Conservation (phyloP, 2,888 invertebrate species). For the Brachylomia viminalis region DNA sequence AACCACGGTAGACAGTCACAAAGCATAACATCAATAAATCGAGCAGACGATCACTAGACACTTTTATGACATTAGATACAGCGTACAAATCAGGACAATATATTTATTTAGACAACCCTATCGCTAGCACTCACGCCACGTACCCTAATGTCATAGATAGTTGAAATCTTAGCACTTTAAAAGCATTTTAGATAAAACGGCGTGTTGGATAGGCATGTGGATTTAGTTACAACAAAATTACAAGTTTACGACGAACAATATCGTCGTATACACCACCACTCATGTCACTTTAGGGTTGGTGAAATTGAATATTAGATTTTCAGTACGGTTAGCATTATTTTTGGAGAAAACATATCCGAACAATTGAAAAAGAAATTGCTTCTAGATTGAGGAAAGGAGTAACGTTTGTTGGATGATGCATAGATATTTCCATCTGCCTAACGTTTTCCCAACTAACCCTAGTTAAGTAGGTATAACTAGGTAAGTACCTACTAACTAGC, state of each 20-base stretch:
- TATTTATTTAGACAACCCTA: conserved; percentile 79
- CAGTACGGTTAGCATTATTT: neutral
- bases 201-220: conserved; percentile 80
- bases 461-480: neutral
- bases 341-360: neutral
- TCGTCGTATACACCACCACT: conserved; percentile 78
- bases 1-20: conserved; percentile 62
- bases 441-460: neutral
- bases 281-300: conserved; percentile 70
- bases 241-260: conserved; percentile 86
- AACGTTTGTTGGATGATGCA: neutral
- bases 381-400: neutral
- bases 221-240: conserved; percentile 87
- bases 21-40: conserved; percentile 80
- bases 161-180: conserved; percentile 83
- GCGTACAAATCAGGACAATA: conserved; percentile 84
- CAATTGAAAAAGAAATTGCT: neutral
- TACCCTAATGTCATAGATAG: conserved; percentile 74
- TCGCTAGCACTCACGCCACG: conserved; percentile 61
- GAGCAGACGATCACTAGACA: conserved; percentile 79
- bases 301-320: conserved; percentile 8
- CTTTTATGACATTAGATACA: conserved; percentile 81
- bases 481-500: neutral
- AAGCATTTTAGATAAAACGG: conserved; percentile 86
- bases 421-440: neutral